These are phyloP conservation scores for Cyclargus thomasi DNA, from an alignment of 1,140 invertebrate species.

Conservation along the genomic window DNA sequence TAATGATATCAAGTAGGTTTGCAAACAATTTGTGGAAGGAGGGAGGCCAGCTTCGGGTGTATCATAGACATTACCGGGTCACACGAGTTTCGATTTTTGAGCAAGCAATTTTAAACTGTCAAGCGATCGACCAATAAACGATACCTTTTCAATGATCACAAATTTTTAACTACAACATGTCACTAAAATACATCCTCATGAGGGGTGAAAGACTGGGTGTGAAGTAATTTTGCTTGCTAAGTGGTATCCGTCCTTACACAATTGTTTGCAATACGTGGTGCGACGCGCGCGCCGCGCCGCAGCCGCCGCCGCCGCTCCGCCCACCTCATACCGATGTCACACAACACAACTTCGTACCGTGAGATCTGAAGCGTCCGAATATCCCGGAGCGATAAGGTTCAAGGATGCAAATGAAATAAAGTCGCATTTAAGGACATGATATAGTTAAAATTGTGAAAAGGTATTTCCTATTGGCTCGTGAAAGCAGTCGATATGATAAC, in stretches of 20 bases:
- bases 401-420: constrained; percentile 71
- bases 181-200: constrained; percentile 50
- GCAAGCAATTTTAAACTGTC: constrained; percentile 51
- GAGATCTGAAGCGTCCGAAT: constrained; percentile 69
- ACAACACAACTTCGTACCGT: constrained; percentile 62
- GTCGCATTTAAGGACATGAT: constrained; percentile 73
- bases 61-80: constrained; percentile 46
- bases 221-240: constrained; percentile 56
- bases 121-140: constrained; percentile 67
- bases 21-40: constrained; percentile 93
- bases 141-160: constrained; percentile 65
- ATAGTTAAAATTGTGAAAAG: constrained; percentile 77
- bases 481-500: constrained; percentile 56
- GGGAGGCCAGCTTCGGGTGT: constrained; percentile 83
- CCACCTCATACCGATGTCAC: constrained; percentile 21
- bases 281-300: constrained; percentile 25
- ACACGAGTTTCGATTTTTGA: constrained; percentile 43
- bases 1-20: constrained; percentile 47
- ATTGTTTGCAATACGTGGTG: constrained; percentile 70
- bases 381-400: constrained; percentile 47
- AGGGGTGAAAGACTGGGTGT: constrained; percentile 29
- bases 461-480: constrained; percentile 72
- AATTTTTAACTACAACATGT: constrained; percentile 72
- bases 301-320: constrained; percentile 22
- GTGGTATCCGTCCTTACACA: constrained; percentile 75